Evolutionary conservation across 1,140 invertebrate genomes (phyloP).

Genomic region (Bombus picipes): DNA sequence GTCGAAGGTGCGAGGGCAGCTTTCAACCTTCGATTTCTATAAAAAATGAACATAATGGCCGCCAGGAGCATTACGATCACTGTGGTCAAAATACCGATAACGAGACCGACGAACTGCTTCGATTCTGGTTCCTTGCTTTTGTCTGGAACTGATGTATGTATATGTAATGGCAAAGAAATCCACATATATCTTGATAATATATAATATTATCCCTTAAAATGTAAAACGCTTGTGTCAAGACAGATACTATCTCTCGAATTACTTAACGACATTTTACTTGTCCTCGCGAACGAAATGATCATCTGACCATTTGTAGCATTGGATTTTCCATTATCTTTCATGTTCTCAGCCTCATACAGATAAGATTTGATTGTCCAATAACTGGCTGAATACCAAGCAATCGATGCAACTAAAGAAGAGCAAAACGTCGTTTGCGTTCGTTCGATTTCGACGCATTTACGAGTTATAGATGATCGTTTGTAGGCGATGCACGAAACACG

Average conservation of each 20-base stretch:
- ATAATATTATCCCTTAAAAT: not conserved
- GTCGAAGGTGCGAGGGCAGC: conserved; percentile 78
- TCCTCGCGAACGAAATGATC: not conserved
- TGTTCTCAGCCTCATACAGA: not conserved
- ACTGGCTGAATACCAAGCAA: not conserved
- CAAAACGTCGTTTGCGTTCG: not conserved
- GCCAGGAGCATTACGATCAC: conserved; percentile 88
- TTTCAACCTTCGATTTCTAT: conserved; percentile 86
- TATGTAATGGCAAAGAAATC: not conserved
- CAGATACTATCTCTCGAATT: not conserved
- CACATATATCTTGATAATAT: not conserved
- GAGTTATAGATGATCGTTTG: not conserved
- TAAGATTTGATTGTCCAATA: conserved; percentile 35
- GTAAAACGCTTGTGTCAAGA: not conserved
- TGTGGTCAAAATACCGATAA: conserved; percentile 89
- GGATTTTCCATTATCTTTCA: not conserved
- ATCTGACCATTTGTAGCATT: not conserved
- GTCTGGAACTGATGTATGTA: conserved; percentile 74
- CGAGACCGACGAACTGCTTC: conserved; percentile 87
- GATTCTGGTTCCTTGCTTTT: conserved; percentile 82
- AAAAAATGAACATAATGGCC: conserved; percentile 88
- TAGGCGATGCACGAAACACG: conserved; percentile 27
- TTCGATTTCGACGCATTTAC: conserved; percentile 39
- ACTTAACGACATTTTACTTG: too few species aligned
- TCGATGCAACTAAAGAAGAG: conserved; percentile 17